Evolutionary conservation across 2,888 invertebrate species (phyloP).

Genomic region (Camptogramma bilineatum): DNA sequence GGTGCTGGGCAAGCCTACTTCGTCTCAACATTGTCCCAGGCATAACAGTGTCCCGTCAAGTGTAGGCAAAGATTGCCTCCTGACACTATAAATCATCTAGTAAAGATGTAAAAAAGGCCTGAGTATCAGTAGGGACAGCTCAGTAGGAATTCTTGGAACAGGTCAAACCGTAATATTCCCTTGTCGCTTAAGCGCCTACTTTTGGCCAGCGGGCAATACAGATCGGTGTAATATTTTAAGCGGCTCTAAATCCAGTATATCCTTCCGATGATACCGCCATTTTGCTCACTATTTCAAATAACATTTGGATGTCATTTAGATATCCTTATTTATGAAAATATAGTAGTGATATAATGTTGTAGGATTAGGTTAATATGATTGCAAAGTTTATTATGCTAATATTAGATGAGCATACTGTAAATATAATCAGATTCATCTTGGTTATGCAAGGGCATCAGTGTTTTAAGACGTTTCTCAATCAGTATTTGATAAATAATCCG

Average conservation of each 20-base stretch:
- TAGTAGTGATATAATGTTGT: neutral
- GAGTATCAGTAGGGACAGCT: too few species aligned
- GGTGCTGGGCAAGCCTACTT: too few species aligned
- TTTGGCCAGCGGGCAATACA: conserved; percentile 39
- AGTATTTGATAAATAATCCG: too few species aligned
- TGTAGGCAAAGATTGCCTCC: too few species aligned
- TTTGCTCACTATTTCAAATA: conserved; percentile 20
- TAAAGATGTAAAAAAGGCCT: too few species aligned
- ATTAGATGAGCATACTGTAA: too few species aligned
- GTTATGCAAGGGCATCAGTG: too few species aligned
- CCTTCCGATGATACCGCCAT: conserved; percentile 50
- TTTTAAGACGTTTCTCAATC: too few species aligned
- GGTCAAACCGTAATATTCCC: neutral
- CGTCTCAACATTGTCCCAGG: too few species aligned
- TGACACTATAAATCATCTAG: too few species aligned
- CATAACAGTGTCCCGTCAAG: too few species aligned
- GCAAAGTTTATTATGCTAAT: neutral
- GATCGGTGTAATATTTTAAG: conserved; percentile 74
- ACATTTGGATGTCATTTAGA: conserved; percentile 8
- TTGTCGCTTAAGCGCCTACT: conserved; percentile 24
- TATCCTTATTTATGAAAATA: neutral
- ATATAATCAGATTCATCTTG: too few species aligned
- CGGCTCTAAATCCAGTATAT: conserved; percentile 59
- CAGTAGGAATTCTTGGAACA: neutral
- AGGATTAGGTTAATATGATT: neutral